Conservation (phyloP, 2,797 vertebrate species). For the Cyprinella venusta region DNA sequence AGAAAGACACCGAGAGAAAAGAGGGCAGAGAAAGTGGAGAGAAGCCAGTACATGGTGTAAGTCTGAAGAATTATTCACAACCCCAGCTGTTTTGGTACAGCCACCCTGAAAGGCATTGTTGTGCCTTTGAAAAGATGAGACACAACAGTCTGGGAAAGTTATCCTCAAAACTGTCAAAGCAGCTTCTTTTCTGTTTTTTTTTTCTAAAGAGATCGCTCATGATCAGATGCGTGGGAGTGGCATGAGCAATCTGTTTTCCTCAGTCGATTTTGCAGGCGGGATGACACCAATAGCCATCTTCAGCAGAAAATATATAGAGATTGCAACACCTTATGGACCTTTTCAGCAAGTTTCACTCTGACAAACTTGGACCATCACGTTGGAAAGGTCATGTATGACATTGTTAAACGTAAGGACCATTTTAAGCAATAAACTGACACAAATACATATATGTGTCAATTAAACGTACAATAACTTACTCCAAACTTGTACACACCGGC, state of each 20-base stretch:
- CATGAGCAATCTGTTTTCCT: slow-evolving; percentile 28
- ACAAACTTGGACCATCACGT: background rate
- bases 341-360: slow-evolving; percentile 1
- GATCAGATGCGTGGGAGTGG: slow-evolving; percentile 35
- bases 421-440: too few relatives aligned
- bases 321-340: slow-evolving; percentile 5
- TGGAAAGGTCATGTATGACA: too few relatives aligned
- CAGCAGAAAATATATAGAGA: slow-evolving; percentile 1
- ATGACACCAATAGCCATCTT: slow-evolving; percentile 3
- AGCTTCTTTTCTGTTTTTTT: slow-evolving; percentile 11
- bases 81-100: slow-evolving; percentile 34
- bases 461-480: too few relatives aligned
- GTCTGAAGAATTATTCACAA: slow-evolving; percentile 33
- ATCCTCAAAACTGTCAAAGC: slow-evolving; percentile 33
- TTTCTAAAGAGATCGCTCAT: background rate
- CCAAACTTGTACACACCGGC: too few relatives aligned
- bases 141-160: slow-evolving; percentile 24
- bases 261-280: background rate
- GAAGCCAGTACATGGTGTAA: slow-evolving; percentile 38
- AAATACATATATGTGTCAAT: too few relatives aligned
- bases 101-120: slow-evolving; percentile 35
- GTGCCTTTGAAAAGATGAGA: slow-evolving; percentile 37
- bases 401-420: too few relatives aligned
- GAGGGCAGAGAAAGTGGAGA: slow-evolving; percentile 7
- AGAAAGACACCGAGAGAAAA: slow-evolving; percentile 26